Evolutionary conservation across 2,797 vertebrate species (phyloP).

Genomic region (Tenualosa ilisha): DNA sequence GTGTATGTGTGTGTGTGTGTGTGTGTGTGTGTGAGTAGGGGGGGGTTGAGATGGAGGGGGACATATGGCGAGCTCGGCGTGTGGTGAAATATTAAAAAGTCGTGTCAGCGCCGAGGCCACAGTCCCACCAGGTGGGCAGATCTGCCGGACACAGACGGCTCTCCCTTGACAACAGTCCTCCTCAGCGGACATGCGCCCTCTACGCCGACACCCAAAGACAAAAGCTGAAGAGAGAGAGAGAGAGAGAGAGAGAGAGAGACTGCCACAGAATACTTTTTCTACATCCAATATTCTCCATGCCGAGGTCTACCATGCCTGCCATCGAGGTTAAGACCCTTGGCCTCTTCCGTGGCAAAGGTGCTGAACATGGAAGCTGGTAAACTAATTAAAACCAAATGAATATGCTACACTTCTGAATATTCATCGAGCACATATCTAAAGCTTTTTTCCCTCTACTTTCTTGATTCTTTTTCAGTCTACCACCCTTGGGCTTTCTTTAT

Average conservation of each 20-base stretch:
- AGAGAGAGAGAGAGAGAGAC: constrained; percentile 1
- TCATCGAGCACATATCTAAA: neutral
- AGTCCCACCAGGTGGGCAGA: constrained; percentile 49
- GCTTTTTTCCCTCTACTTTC: neutral
- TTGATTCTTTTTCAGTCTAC: neutral
- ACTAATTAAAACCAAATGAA: constrained; percentile 48
- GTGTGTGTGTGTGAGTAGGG: no score
- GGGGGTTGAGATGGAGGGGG: constrained; percentile 15
- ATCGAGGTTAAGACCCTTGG: constrained; percentile 22
- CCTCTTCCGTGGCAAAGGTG: neutral
- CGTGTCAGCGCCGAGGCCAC: constrained; percentile 52
- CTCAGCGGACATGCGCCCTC: constrained; percentile 38
- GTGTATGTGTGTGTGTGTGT: no score
- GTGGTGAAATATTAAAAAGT: constrained; percentile 59
- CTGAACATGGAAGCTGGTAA: constrained; percentile 33
- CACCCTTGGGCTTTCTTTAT: neutral
- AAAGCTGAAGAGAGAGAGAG: constrained; percentile 29
- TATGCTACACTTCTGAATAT: constrained; percentile 41
- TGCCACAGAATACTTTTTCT: neutral
- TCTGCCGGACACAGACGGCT: constrained; percentile 50
- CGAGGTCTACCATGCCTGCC: constrained; percentile 37
- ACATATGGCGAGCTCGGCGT: constrained; percentile 58
- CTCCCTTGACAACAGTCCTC: constrained; percentile 40
- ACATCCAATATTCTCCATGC: neutral
- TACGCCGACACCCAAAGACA: constrained; percentile 43